Percentiles rank a stretch among this genome's conserved stretches.
phyloP scores from a whole-genome alignment of 2,113 vertebrate genomes.

The Diadophis punctatus region DNA sequence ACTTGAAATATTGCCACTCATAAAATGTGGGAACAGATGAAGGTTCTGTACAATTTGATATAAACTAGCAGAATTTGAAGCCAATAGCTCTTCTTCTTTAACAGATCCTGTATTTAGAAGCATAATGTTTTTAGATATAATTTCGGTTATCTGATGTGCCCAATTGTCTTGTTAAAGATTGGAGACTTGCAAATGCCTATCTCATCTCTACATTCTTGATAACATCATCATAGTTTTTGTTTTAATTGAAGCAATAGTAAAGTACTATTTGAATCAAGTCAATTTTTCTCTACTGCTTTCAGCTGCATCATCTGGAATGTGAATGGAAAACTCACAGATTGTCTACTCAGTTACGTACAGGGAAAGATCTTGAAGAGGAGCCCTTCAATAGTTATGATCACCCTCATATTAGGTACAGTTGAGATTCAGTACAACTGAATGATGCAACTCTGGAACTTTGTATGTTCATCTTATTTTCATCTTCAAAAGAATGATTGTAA shows the following conservation, averaged over 20 bases:
- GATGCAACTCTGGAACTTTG: not conserved
- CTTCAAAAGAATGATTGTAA: not conserved
- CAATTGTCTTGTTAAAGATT: not conserved
- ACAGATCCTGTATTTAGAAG: not conserved
- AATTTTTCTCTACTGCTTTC: conserved; percentile 7
- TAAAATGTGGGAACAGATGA: not conserved
- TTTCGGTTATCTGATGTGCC: not conserved
- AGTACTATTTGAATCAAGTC: not conserved
- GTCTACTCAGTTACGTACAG: conserved; percentile 81
- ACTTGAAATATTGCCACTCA: not conserved
- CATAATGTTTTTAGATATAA: not conserved
- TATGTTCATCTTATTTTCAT: not conserved
- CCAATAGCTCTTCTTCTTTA: no score
- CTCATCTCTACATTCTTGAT: not conserved
- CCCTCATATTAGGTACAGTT: conserved; percentile 83
- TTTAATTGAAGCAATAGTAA: not conserved
- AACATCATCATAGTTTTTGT: not conserved
- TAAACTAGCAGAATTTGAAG: not conserved
- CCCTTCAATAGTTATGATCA: conserved; percentile 76
- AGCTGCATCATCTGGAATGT: conserved; percentile 85
- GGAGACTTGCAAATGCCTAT: not conserved
- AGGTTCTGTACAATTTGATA: not conserved
- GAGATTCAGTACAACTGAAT: not conserved
- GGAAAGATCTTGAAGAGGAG: conserved; percentile 81
- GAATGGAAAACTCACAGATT: conserved; percentile 85